Base-by-base conservation (phyloP, 2,888 invertebrate species). In the Incurvaria masculella region DNA sequence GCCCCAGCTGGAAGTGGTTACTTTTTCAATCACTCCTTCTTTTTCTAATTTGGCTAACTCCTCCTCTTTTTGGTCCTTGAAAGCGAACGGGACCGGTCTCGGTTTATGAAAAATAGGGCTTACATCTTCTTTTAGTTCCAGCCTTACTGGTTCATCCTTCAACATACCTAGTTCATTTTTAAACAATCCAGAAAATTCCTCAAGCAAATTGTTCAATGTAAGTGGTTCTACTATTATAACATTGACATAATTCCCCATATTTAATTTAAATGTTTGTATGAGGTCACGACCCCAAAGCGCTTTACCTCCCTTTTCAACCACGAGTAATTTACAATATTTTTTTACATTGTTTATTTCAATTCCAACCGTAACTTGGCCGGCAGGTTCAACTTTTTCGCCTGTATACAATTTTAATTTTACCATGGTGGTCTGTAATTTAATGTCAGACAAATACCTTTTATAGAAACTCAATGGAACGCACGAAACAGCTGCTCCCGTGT, bases 1-100 rank as follows among this genome's bases (percentile, higher is more conserved):
- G 10, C 53, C 63, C 63, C 63, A 64, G 21, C 56, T 53, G 23
- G 53, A 52, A 33, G 46, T 42, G 21, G 56, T 56, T 3, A 61
- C 56, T 44, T 53, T 53, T 11, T 46, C 49, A 8, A 64, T 49
- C 18, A 57, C 50, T 3, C 55, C 55, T 18, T 42, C 33, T 2
- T 51, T 23, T 16, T 53, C 53, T 44, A 61, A 43, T 26, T 51
- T 21, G 10, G 52, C 49, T 6, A 60, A 20, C 49, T 60, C 59
- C 11, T 42, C 18, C 8, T 57, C 56, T 1, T 60, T 58, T 40
- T 49, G 46, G 8, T 45, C 49, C 18, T 50, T 45, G 23, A 61
- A 27, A 3, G 59, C 53, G 48, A 53, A 59, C 1, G 61, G 60
- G 2, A 60, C 27, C 1, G 56, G 53, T 38, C 59, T 45, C 8